phyloP scores from a whole-genome alignment of 1,140 invertebrate genomes.

The Solenopsis fugax region DNA sequence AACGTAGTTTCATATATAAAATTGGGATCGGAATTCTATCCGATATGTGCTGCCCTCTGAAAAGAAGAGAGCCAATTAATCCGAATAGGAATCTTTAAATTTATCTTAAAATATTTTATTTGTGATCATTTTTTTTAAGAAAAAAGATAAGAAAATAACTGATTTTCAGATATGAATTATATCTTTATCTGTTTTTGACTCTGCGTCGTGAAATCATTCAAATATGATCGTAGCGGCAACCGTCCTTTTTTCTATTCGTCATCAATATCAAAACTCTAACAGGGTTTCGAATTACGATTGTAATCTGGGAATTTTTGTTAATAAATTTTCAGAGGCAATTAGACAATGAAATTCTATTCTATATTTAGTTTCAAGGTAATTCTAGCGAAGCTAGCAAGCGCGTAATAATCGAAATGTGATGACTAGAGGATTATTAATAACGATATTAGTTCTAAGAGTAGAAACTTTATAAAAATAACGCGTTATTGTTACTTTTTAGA shows the following conservation, averaged over 20 bases:
- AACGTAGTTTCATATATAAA: background rate
- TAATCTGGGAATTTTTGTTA: background rate
- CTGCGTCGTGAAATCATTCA: background rate
- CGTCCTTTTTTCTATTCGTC: background rate
- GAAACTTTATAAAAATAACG: no score
- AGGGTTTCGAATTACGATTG: background rate
- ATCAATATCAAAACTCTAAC: background rate
- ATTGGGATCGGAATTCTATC: background rate
- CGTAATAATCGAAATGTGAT: background rate
- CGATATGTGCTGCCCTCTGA: slow-evolving; percentile 31
- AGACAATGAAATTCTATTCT: background rate
- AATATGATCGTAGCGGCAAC: background rate
- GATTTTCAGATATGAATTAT: background rate
- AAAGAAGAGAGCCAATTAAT: background rate
- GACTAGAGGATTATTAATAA: background rate
- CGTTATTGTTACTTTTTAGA: no score
- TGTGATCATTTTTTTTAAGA: background rate
- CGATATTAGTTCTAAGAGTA: no score
- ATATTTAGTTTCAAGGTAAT: background rate
- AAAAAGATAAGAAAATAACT: background rate
- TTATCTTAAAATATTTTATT: background rate
- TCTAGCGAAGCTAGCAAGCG: no score
- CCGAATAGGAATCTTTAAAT: background rate
- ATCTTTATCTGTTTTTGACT: background rate
- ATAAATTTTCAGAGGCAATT: background rate